Evolutionary conservation across 2,797 vertebrate species (phyloP).

Genomic region (Pagetopsis macropterus): DNA sequence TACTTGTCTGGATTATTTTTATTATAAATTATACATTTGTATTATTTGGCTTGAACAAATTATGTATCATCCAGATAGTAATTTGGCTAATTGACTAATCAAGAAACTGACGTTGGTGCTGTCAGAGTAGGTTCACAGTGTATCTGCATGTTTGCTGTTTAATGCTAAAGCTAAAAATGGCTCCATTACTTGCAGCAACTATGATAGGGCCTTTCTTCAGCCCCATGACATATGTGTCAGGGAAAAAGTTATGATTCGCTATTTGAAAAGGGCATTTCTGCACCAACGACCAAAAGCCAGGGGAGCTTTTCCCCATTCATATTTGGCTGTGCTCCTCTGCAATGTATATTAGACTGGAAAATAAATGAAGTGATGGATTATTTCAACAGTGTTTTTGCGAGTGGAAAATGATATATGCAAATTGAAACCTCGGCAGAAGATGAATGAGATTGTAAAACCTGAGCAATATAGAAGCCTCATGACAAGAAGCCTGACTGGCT

Average conservation of each 20-base stretch:
- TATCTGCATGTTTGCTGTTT: slow-evolving; percentile 10
- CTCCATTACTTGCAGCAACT: slow-evolving; percentile 10
- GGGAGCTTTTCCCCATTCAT: slow-evolving; percentile 10
- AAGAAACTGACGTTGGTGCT: not conserved
- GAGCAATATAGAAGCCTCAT: slow-evolving; percentile 41
- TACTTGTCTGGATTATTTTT: not conserved
- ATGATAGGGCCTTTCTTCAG: slow-evolving; percentile 25
- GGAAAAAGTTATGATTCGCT: slow-evolving; percentile 23
- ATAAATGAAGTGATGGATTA: slow-evolving; percentile 70
- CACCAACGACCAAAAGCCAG: slow-evolving; percentile 28
- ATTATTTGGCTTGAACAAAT: not conserved
- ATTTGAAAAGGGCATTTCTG: slow-evolving; percentile 46
- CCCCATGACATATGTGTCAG: slow-evolving; percentile 22
- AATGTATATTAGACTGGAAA: slow-evolving; percentile 46
- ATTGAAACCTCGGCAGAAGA: slow-evolving; percentile 61
- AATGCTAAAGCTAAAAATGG: not conserved
- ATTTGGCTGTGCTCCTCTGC: slow-evolving; percentile 1
- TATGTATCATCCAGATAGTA: not conserved
- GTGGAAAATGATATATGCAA: slow-evolving; percentile 68
- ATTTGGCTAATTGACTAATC: not conserved
- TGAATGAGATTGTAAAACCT: slow-evolving; percentile 59
- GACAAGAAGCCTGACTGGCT: slow-evolving; percentile 33
- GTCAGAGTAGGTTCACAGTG: not conserved
- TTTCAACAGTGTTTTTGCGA: slow-evolving; percentile 44
- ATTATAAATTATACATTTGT: not conserved